These are phyloP conservation scores for Casuarius casuarius DNA, from an alignment of 2,113 vertebrate genomes.

Conservation along the genomic window DNA sequence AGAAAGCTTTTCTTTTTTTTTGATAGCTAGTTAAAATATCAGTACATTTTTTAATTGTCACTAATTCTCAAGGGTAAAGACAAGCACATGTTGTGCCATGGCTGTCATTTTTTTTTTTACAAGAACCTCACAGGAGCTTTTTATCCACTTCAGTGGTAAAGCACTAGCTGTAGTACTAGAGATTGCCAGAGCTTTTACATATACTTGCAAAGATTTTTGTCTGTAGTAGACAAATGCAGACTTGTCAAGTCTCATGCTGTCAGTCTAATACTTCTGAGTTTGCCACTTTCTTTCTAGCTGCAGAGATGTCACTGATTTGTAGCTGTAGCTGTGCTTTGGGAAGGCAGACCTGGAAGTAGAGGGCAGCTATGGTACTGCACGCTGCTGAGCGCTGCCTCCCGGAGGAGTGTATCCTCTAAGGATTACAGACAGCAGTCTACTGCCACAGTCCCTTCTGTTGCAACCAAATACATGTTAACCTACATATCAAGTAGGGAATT, in stretches of 20 bases:
- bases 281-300: not conserved
- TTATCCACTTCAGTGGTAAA: not conserved
- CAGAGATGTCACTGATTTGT: not conserved
- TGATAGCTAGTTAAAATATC: not conserved
- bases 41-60: not conserved
- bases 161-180: not conserved
- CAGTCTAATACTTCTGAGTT: not conserved
- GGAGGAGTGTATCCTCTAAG: not conserved
- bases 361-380: not conserved
- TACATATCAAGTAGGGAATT: no score
- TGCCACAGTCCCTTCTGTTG: not conserved
- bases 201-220: not conserved
- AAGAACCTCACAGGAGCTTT: not conserved
- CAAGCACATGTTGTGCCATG: not conserved
- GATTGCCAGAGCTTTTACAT: not conserved
- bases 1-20: not conserved
- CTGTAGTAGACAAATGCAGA: not conserved
- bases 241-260: not conserved
- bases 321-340: not conserved
- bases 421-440: not conserved
- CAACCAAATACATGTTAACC: not conserved
- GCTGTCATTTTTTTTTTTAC: not conserved
- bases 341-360: not conserved
- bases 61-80: not conserved
- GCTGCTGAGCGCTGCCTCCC: not conserved